A percentile compares a stretch with the other conserved stretches of the same genome.
These are phyloP conservation scores for Polyodon spathula DNA, from an alignment of 2,113 vertebrate genomes.

Conservation along the genomic window DNA sequence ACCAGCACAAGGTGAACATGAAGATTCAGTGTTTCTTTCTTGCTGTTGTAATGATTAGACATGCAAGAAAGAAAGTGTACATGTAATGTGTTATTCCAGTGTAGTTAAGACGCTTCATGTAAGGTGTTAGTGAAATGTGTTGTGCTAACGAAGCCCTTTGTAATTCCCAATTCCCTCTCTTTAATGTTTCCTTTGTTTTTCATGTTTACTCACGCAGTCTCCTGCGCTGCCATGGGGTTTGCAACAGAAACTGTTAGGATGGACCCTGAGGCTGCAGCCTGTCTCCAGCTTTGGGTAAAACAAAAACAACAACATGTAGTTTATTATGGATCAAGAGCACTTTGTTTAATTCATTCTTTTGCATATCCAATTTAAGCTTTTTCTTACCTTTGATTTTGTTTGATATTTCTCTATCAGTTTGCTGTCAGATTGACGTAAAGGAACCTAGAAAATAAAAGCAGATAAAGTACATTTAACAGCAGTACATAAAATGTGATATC, in stretches of 20 bases:
- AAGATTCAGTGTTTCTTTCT: too few relatives aligned
- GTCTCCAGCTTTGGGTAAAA: conserved; percentile 36
- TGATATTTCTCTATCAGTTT: conserved; percentile 24
- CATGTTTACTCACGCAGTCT: conserved; percentile 32
- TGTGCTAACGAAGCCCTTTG: too few relatives aligned
- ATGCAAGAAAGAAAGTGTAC: too few relatives aligned
- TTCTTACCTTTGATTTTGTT: conserved; percentile 28
- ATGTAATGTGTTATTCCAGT: too few relatives aligned
- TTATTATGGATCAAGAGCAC: too few relatives aligned
- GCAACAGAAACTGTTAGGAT: conserved; percentile 53
- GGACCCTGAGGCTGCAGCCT: conserved; percentile 39
- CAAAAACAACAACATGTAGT: background rate
- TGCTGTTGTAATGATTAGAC: too few relatives aligned
- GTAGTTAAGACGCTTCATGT: too few relatives aligned
- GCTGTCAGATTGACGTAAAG: conserved; percentile 7
- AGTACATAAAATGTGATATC: too few relatives aligned
- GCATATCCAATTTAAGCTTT: background rate
- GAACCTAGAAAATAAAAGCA: conserved; percentile 17
- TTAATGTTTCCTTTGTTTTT: background rate
- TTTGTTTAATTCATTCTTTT: background rate
- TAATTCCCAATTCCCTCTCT: too few relatives aligned
- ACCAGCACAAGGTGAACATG: too few relatives aligned
- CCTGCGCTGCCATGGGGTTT: conserved; percentile 39
- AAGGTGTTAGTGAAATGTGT: too few relatives aligned
- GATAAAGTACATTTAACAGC: background rate